Conservation (phyloP, 2,113 vertebrate species). For the Leptosomus discolor region DNA sequence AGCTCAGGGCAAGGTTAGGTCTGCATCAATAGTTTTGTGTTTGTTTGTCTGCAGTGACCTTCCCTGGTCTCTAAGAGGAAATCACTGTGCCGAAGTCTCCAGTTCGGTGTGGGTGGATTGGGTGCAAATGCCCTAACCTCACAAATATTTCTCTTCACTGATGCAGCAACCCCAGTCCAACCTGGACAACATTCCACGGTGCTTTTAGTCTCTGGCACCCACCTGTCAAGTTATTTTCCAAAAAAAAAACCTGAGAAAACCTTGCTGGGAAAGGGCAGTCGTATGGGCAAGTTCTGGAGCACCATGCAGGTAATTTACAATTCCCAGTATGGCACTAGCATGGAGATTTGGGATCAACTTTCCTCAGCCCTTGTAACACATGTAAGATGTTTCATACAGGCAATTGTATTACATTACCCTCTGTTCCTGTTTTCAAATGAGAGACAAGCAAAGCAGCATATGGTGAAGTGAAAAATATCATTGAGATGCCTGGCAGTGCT, state of each 20-base stretch:
- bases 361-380: background rate
- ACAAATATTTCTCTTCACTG: background rate
- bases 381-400: background rate
- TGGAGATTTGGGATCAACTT: background rate
- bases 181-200: background rate
- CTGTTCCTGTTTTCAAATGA: background rate
- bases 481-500: background rate
- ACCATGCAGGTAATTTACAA: background rate
- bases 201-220: background rate
- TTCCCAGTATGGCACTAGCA: background rate
- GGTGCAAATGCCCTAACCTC: background rate
- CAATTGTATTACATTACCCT: background rate
- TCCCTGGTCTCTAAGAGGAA: background rate
- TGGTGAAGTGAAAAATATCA: background rate
- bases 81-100: background rate
- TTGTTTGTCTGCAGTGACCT: background rate
- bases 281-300: background rate
- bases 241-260: background rate
- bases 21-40: background rate
- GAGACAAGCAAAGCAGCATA: background rate
- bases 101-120: background rate
- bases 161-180: background rate
- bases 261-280: background rate
- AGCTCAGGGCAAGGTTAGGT: background rate
- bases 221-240: background rate